Percentiles rank a stretch among this genome's conserved stretches.
Conservation (phyloP, 1,140 invertebrate species). For the Formica exsecta region DNA sequence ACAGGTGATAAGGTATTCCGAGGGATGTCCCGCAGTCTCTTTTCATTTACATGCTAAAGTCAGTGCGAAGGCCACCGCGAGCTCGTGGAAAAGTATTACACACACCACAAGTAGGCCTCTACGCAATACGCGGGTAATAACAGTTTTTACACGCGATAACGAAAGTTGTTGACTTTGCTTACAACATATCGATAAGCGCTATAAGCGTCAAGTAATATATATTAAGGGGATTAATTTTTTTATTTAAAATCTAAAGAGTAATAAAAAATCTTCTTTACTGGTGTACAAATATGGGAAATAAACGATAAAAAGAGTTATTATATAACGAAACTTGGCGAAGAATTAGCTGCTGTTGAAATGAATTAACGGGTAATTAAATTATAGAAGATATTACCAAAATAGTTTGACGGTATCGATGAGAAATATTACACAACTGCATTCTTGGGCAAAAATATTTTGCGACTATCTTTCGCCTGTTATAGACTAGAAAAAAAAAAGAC, state of each 20-base stretch:
- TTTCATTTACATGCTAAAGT: constrained; percentile 55
- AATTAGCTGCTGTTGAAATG: constrained; percentile 24
- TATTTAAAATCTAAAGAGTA: constrained; percentile 1
- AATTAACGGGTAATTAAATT: constrained; percentile 1
- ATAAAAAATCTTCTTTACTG: not conserved
- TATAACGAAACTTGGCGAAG: not conserved
- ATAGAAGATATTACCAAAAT: not conserved
- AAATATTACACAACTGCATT: not conserved
- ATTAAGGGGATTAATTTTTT: not conserved
- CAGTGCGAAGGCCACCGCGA: constrained; percentile 41
- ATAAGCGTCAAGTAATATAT: not conserved
- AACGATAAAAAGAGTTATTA: not conserved
- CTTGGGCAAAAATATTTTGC: not conserved
- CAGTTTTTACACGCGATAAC: constrained; percentile 18
- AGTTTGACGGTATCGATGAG: not conserved
- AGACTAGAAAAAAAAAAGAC: not conserved
- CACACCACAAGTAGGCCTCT: constrained; percentile 1
- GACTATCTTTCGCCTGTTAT: not conserved
- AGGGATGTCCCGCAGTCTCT: constrained; percentile 25
- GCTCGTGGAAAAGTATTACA: constrained; percentile 23
- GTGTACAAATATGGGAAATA: not conserved
- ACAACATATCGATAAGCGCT: constrained; percentile 17
- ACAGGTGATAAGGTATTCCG: constrained; percentile 16
- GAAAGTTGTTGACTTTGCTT: constrained; percentile 18
- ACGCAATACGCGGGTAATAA: constrained; percentile 32